Evolutionary conservation across 2,797 vertebrate genomes (phyloP).

Genomic region (Gymnodraco acuticeps): DNA sequence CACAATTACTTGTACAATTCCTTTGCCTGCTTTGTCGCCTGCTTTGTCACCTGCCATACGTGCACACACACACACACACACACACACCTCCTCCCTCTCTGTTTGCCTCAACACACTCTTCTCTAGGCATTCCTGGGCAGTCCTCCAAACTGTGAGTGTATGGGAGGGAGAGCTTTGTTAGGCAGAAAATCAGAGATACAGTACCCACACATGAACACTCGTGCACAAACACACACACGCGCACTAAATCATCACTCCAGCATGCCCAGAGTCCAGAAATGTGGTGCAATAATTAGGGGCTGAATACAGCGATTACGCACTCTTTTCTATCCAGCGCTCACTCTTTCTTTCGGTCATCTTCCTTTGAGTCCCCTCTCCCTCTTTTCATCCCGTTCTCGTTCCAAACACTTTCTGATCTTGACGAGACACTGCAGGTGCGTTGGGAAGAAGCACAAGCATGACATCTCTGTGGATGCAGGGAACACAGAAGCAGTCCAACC

Average conservation of each 20-base stretch:
- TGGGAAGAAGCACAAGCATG: constrained; percentile 72
- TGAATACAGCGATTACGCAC: constrained; percentile 75
- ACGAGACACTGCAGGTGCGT: constrained; percentile 79
- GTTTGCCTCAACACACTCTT: constrained; percentile 61
- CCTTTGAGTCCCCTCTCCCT: constrained; percentile 52
- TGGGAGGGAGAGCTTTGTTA: constrained; percentile 70
- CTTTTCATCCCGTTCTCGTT: constrained; percentile 50
- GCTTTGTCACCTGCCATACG: not conserved
- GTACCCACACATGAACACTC: constrained; percentile 40
- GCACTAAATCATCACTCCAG: constrained; percentile 65
- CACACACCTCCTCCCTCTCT: constrained; percentile 24
- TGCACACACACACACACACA: constrained; percentile 3
- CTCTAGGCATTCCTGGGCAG: constrained; percentile 73
- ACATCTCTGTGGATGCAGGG: constrained; percentile 73
- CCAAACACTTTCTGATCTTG: constrained; percentile 67
- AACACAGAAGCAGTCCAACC: constrained; percentile 64
- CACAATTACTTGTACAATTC: constrained; percentile 57
- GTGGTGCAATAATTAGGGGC: constrained; percentile 75
- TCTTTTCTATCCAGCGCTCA: constrained; percentile 66
- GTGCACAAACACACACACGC: constrained; percentile 12
- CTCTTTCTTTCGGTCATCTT: constrained; percentile 65
- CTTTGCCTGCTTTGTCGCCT: constrained; percentile 64
- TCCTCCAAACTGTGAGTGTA: constrained; percentile 72
- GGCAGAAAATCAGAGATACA: constrained; percentile 67
- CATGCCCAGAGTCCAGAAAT: constrained; percentile 73